A percentile compares a stretch with the other conserved stretches of the same genome.
Evolutionary conservation across 2,797 vertebrate species (phyloP).

Genomic region (Peromyscus melanophrys): DNA sequence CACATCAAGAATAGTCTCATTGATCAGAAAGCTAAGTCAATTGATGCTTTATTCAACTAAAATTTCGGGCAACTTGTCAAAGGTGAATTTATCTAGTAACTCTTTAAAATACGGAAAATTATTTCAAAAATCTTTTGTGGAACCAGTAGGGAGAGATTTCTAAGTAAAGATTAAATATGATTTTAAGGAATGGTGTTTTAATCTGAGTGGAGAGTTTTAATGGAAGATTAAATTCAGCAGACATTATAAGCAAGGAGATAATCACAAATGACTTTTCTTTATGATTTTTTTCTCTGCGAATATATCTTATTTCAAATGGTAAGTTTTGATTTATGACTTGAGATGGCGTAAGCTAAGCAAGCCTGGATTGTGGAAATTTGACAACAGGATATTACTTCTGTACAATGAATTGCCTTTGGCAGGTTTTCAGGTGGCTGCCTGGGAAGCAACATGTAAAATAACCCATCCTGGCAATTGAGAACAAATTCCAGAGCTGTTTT

Average conservation of each 20-base stretch:
- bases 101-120: constrained; percentile 21
- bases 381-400: neutral
- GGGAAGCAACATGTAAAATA: neutral
- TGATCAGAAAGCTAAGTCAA: constrained; percentile 66
- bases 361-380: neutral
- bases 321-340: constrained; percentile 24
- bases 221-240: neutral
- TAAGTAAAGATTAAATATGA: neutral
- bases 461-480: neutral
- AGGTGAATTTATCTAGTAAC: constrained; percentile 8
- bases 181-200: constrained; percentile 33
- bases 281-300: neutral
- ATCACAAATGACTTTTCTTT: neutral
- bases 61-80: constrained; percentile 44
- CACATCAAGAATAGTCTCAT: constrained; percentile 47
- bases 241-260: neutral
- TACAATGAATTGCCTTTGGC: neutral
- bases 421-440: neutral
- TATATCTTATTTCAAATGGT: constrained; percentile 53
- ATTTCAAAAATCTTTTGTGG: neutral
- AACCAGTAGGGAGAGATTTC: neutral
- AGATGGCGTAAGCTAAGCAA: neutral
- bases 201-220: neutral
- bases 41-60: constrained; percentile 52
- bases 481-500: neutral